These are phyloP conservation scores for Sebastes ruberrimus DNA, from an alignment of 2,797 vertebrate species.

Conservation along the genomic window DNA sequence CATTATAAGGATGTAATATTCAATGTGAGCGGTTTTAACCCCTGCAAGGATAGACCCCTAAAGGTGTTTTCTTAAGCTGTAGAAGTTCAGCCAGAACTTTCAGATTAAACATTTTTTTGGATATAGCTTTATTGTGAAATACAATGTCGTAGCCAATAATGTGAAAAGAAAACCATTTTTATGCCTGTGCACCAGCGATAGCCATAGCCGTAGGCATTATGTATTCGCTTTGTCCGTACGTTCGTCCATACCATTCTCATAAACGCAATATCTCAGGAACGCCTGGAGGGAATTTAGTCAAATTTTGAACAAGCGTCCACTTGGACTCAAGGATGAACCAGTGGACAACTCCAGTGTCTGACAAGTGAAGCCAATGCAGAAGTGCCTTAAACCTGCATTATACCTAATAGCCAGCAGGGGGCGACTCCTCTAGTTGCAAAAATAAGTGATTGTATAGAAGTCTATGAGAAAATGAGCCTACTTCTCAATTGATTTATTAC, in stretches of 20 bases:
- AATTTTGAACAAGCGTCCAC: no score
- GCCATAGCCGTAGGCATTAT: not conserved
- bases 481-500: no score
- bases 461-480: no score
- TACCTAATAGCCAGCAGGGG: no score
- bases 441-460: no score
- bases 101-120: not conserved
- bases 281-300: not conserved
- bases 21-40: constrained; percentile 10
- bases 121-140: not conserved
- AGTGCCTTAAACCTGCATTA: no score
- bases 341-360: no score
- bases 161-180: not conserved
- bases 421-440: no score
- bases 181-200: no score
- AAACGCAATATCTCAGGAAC: not conserved
- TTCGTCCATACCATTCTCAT: no score
- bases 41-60: not conserved
- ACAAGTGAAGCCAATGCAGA: no score
- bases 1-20: constrained; percentile 27
- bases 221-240: not conserved
- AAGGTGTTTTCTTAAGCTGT: not conserved
- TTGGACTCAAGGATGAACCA: no score
- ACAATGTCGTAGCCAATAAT: not conserved
- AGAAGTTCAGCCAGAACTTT: not conserved